Conservation (phyloP, 37 sponge, comb jelly and placozoan species). For the Corticium candelabrum region DNA sequence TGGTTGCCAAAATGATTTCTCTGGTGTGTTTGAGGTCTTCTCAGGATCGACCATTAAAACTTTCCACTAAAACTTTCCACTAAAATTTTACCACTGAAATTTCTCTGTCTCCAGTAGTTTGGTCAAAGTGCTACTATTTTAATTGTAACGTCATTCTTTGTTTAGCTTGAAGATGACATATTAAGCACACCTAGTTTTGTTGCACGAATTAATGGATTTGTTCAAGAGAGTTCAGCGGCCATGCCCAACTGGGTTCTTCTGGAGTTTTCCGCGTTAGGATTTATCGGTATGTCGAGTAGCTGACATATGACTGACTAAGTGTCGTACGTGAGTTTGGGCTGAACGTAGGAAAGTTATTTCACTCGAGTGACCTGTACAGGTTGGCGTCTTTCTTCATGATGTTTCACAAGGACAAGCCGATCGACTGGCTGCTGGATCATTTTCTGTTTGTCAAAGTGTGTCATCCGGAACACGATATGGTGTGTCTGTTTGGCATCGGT, state of each 20-base stretch:
- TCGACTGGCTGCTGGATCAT: slow-evolving; percentile 20
- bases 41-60: too few relatives aligned
- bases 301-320: too few relatives aligned
- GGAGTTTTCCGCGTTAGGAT: slow-evolving; percentile 9
- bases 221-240: not conserved
- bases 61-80: too few relatives aligned
- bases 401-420: not conserved
- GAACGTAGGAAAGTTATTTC: slow-evolving; percentile 2
- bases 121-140: too few relatives aligned
- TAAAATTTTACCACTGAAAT: too few relatives aligned
- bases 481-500: not conserved
- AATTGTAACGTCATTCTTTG: too few relatives aligned
- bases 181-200: not conserved
- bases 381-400: slow-evolving; percentile 3
- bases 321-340: too few relatives aligned
- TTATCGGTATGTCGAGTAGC: slow-evolving; percentile 8
- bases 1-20: too few relatives aligned
- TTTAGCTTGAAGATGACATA: slow-evolving; percentile 1
- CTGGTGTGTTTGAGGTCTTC: too few relatives aligned
- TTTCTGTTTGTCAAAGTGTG: not conserved
- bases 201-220: not conserved
- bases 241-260: not conserved
- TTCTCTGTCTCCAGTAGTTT: too few relatives aligned
- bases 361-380: not conserved
- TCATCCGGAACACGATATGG: slow-evolving; percentile 9